A percentile compares a stretch with the other conserved stretches of the same genome.
These are phyloP conservation scores for Sarcophaga rosellei DNA, from an alignment of 2,888 invertebrate genomes.

Conservation along the genomic window DNA sequence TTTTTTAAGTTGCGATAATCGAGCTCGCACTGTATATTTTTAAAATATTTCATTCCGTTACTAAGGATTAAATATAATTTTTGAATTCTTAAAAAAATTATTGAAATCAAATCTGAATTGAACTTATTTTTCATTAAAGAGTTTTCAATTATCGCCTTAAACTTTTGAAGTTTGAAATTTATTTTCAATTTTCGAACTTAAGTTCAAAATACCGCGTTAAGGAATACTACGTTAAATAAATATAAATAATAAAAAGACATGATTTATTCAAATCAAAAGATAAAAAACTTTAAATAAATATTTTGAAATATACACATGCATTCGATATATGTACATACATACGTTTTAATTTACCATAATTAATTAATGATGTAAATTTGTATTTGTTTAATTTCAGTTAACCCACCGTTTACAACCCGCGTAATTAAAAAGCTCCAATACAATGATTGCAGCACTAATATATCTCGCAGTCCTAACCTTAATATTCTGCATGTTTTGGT, in stretches of 20 bases:
- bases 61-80: too few relatives aligned
- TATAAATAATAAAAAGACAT: background rate
- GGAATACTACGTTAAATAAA: background rate
- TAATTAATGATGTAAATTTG: background rate
- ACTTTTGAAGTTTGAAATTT: slow-evolving; percentile 8
- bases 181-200: background rate
- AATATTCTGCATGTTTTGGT: slow-evolving; percentile 76
- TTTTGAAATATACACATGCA: too few relatives aligned
- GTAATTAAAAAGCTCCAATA: background rate
- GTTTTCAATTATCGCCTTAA: background rate
- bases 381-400: background rate
- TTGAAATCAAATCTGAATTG: too few relatives aligned
- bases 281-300: too few relatives aligned
- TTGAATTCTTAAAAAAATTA: too few relatives aligned
- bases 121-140: background rate
- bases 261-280: background rate
- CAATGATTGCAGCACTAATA: slow-evolving; percentile 71
- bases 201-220: background rate
- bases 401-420: background rate
- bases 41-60: too few relatives aligned
- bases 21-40: too few relatives aligned
- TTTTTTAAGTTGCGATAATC: too few relatives aligned
- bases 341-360: too few relatives aligned
- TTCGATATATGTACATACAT: too few relatives aligned
- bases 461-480: slow-evolving; percentile 70